A percentile compares a stretch with the other conserved stretches of the same genome.
phyloP scores from a whole-genome alignment of 2,888 invertebrate genomes.

The Digitonthophagus gazella region DNA sequence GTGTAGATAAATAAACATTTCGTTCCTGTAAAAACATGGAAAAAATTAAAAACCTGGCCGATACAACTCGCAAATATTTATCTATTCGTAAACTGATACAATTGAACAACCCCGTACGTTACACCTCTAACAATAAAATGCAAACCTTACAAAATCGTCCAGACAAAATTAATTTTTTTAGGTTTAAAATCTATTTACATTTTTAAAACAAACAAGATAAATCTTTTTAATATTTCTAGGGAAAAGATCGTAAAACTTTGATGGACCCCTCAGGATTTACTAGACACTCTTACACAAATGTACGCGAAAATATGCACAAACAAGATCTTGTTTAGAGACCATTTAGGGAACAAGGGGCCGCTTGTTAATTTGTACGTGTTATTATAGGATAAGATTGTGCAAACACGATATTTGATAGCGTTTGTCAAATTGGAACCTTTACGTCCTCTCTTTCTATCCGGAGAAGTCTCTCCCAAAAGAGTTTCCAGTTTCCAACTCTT shows the following conservation, averaged over 20 bases:
- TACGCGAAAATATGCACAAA: neutral
- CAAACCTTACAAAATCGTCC: neutral
- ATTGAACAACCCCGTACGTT: neutral
- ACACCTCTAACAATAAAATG: neutral
- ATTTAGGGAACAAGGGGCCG: neutral
- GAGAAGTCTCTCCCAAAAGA: neutral
- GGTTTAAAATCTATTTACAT: neutral
- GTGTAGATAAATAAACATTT: neutral
- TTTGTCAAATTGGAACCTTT: neutral
- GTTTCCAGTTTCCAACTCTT: neutral
- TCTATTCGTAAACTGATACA: neutral
- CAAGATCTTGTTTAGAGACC: neutral
- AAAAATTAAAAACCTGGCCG: neutral
- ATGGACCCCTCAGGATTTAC: neutral
- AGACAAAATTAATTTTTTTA: too few species aligned
- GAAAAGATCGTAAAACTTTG: neutral
- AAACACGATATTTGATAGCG: neutral
- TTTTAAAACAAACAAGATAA: neutral
- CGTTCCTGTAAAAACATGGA: neutral
- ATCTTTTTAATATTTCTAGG: neutral
- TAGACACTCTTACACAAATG: neutral
- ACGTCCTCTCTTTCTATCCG: neutral
- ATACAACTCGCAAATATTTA: neutral
- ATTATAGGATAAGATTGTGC: neutral
- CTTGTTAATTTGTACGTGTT: neutral